phyloP scores from a whole-genome alignment of 2,888 invertebrate species.

The Apamea sordens region DNA sequence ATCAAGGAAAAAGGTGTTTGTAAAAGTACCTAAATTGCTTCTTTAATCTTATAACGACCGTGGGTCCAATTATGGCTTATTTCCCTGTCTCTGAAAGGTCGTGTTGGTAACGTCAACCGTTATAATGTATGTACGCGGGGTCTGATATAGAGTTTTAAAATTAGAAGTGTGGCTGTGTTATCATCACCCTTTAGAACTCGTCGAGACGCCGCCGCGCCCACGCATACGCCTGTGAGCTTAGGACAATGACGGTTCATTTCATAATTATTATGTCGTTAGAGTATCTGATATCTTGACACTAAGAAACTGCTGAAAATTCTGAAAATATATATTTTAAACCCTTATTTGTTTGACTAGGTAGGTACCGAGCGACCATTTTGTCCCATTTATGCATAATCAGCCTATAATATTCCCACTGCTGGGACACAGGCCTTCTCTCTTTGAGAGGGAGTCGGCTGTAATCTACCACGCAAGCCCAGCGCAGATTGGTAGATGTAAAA shows the following conservation, averaged over 20 bases:
- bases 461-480: too few relatives aligned
- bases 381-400: neutral
- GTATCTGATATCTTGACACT: conserved; percentile 40
- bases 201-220: conserved; percentile 60
- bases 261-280: conserved; percentile 54
- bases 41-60: conserved; percentile 12
- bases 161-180: conserved; percentile 42
- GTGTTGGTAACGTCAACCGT: conserved; percentile 27
- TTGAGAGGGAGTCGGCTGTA: too few relatives aligned
- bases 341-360: neutral
- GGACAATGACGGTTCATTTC: conserved; percentile 56
- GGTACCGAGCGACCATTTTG: neutral
- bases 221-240: conserved; percentile 36
- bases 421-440: too few relatives aligned
- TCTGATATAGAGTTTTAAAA: conserved; percentile 48
- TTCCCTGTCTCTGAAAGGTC: conserved; percentile 28
- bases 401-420: neutral
- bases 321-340: neutral
- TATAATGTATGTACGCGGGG: conserved; percentile 22
- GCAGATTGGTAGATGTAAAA: too few relatives aligned
- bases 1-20: conserved; percentile 7
- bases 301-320: neutral
- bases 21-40: conserved; percentile 28
- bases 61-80: conserved; percentile 21
- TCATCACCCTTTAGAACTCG: conserved; percentile 33